Conservation (phyloP, 2,797 vertebrate species). For the Octomys mimax region DNA sequence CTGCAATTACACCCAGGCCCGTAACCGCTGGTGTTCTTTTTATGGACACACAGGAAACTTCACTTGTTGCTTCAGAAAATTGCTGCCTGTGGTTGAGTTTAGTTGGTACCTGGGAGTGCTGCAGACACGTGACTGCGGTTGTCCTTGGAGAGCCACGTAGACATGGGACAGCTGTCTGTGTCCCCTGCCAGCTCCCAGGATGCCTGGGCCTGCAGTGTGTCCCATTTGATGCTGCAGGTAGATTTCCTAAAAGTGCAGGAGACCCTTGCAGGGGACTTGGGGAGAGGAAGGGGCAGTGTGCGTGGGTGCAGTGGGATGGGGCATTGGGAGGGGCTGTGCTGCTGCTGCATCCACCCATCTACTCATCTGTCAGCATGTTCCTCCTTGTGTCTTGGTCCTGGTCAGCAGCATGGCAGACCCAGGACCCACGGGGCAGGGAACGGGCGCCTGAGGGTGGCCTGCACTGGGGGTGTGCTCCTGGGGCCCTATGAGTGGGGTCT, state of each 20-base stretch:
- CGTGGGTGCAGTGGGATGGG: background rate
- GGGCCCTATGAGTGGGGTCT: background rate
- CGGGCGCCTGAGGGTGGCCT: background rate
- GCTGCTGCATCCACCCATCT: background rate
- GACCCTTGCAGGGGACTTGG: background rate
- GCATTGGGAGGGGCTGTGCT: too few relatives aligned
- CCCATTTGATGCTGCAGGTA: background rate
- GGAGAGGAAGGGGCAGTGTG: too few relatives aligned
- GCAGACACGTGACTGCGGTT: background rate
- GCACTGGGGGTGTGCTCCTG: background rate
- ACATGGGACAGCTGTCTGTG: background rate
- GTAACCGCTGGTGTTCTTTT: constrained; percentile 71
- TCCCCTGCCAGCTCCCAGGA: background rate
- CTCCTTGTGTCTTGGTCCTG: background rate
- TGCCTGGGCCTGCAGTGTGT: fast-evolving
- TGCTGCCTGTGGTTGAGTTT: constrained; percentile 66
- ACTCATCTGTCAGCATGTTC: background rate
- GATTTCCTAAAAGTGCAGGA: constrained; percentile 19
- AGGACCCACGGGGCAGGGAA: too few relatives aligned
- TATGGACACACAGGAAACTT: constrained; percentile 79
- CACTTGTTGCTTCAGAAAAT: constrained; percentile 83
- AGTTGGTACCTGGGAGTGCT: background rate
- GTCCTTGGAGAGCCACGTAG: constrained; percentile 37
- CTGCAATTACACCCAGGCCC: constrained; percentile 56
- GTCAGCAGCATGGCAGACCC: background rate